Base-by-base conservation (phyloP, 2,797 vertebrate species). In the Sebastes oblongus region DNA sequence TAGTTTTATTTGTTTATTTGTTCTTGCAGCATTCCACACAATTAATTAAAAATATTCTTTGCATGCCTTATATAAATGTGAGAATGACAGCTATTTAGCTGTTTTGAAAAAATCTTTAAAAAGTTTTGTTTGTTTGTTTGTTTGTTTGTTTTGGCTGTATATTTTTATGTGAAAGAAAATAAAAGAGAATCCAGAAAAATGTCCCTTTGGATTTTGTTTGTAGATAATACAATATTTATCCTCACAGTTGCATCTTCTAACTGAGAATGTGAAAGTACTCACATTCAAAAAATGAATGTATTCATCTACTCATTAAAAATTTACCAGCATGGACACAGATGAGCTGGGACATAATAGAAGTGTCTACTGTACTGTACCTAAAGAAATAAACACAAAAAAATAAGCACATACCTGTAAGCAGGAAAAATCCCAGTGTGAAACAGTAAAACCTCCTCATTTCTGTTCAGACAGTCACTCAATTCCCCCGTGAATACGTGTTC, bases 341-440 rank as follows among this genome's bases (percentile, higher is more conserved):
- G 8, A 71, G 50, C 6, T 29, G 30, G 7, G 20, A 56, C 5
- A 70, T 25, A 29, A 50, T 3, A 2, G 3, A 34, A 56, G 39
- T 16, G 46, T 22, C 13, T 20, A 2, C 7, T 56, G 3, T n/a
- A 22, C 16, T n/a, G 7, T 14, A 36, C 1, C 20, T 12, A 30
- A n/a, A 36, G 20, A 13, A 36, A 42, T 24, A 27, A 70, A 78
- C 8, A 29, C 3, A 27, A 65, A 18, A 18, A 74, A 50, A 68
- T 36, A 1, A 64, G 52, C 14, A 88, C 89, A 78, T 90, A 92
- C 87, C 92, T 72, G 66, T 55, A 34, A 91, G 79, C 72, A 93
- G 80, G 68, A 90, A 77, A 59, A 88, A 36, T 78, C 82, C 78
- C 3, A 89, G n/a, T 3, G 62, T 80, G 70, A 85, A 80, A 66